Base-by-base conservation (phyloP, 2,797 vertebrate species). In the Decapterus maruadsi region DNA sequence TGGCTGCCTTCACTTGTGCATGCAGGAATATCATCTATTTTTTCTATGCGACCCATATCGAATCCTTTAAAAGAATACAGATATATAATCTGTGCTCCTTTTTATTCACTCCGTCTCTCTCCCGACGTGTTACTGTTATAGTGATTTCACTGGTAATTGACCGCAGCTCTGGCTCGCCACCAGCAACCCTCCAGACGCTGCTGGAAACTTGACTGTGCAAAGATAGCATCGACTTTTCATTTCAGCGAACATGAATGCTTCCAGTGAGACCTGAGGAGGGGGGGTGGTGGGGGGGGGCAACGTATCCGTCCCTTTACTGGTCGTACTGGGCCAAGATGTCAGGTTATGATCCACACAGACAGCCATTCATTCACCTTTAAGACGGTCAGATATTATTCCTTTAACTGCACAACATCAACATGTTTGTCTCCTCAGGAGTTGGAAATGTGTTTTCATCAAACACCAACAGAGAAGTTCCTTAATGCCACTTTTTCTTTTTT, bases 141-240 rank as follows among this genome's bases (percentile, higher is more conserved):
- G 84, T 78, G 81, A 91, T 94, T 94, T 90, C 81, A 92, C 82
- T 77, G 69, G 80, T 91, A 92, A 94, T 88, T 93, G 89, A 92
- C 79, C 92, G 85, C 85, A 85, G 74, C 63, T 84, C 76, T 94
- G 93, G 88, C 89, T 59, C 51, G 58, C 60, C 65, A 81, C 82
- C 89, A 90, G 54, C 58, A 74, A 51, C 62, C 82, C 81, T 85
- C 57, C 73, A 68, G n/a, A n/a, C n/a, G 72, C 83, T 46, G 10
- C 75, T 84, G 83, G 81, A 89, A 93, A 81, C 80, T 81, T 83
- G 64, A 77, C 74, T 83, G 53, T 76, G 82, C 84, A 83, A 79
- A 89, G 86, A 87, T 89, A 87, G 87, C 80, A 86, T 89, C 78
- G 62, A 20, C 68, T 89, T 92, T 92, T 83, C 70, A 80, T 82